phyloP scores from a whole-genome alignment of 2,888 invertebrate species.

The Cerceris ruficornis region DNA sequence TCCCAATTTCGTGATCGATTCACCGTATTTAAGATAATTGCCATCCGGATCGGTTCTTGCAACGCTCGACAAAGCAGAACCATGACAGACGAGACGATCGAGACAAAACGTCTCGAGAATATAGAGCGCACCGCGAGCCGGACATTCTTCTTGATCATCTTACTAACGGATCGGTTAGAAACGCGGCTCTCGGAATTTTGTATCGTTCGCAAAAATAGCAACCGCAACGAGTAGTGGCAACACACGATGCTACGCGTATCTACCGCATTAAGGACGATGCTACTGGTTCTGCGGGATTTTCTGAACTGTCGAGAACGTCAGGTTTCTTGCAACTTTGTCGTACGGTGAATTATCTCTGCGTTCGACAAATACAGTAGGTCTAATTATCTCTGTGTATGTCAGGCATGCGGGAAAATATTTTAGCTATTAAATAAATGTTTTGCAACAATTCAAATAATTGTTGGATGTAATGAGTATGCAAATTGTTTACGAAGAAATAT shows the following conservation, averaged over 20 bases:
- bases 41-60: neutral
- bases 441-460: too few species aligned
- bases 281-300: slow-evolving; percentile 2
- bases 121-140: slow-evolving; percentile 30
- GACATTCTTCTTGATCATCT: slow-evolving; percentile 32
- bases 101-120: slow-evolving; percentile 23
- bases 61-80: slow-evolving; percentile 22
- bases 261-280: neutral
- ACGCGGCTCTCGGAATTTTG: slow-evolving; percentile 1
- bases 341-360: too few species aligned
- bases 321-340: neutral
- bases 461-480: too few species aligned
- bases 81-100: slow-evolving; percentile 40
- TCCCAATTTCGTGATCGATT: slow-evolving; percentile 37
- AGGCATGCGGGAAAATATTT: too few species aligned
- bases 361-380: too few species aligned
- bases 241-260: neutral
- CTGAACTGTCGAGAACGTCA: neutral
- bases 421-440: too few species aligned
- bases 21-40: slow-evolving; percentile 33
- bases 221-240: neutral
- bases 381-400: too few species aligned
- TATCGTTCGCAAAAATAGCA: slow-evolving; percentile 26
- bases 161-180: slow-evolving; percentile 35
- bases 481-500: too few species aligned